phyloP scores from a whole-genome alignment of 2,113 vertebrate genomes.

The Sialia sialis region DNA sequence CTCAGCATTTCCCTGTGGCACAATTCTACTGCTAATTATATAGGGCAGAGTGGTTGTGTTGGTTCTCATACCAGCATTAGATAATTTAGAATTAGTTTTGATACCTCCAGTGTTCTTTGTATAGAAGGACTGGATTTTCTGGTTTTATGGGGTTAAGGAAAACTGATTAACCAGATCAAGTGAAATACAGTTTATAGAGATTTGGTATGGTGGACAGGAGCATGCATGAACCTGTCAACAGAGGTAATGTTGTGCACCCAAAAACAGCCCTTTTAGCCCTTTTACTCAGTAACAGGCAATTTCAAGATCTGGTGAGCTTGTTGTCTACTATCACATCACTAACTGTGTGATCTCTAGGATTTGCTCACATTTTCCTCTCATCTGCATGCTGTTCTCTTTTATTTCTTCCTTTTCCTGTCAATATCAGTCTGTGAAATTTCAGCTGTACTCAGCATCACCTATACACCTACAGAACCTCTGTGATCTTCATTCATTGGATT shows the following conservation, averaged over 20 bases:
- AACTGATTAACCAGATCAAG: background rate
- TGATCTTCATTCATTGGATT: background rate
- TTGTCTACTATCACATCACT: background rate
- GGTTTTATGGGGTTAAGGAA: background rate
- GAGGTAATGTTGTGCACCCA: background rate
- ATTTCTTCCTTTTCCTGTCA: background rate
- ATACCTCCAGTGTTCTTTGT: background rate
- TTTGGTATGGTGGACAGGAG: background rate
- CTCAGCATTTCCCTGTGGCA: background rate
- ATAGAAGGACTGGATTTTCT: background rate
- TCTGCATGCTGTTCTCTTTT: background rate
- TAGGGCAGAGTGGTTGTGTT: background rate
- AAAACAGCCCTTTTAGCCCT: background rate
- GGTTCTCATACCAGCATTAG: background rate
- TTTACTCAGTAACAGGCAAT: background rate
- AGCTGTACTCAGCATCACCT: background rate
- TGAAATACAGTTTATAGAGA: background rate
- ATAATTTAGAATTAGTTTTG: background rate
- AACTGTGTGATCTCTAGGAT: background rate
- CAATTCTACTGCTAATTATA: background rate
- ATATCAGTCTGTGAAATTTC: background rate
- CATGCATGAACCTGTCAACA: background rate
- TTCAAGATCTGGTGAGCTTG: background rate
- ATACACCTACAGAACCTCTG: background rate
- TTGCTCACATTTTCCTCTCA: background rate